Evolutionary conservation across 64 coral and sea anemone genomes (phyloP), one percentile per base, ranked within the genome.

Genomic region (Pocillopora damicornis): DNA sequence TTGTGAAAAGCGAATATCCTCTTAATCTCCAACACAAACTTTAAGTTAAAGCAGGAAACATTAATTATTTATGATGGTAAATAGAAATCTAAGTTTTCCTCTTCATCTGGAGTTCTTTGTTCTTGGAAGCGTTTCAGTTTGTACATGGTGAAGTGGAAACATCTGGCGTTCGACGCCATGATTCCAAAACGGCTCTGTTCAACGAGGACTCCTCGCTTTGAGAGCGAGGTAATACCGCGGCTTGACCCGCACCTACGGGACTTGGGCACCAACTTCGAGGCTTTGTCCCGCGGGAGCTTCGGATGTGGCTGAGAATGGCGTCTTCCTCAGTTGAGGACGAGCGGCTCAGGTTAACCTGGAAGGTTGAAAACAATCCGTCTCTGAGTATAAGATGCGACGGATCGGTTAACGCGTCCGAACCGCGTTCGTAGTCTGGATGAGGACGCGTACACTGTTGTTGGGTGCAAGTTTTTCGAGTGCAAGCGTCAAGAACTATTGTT

Each of bases 81-180:
- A 61, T 8, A 8, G 60, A 61, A 61, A 61, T 15, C 60, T 61
- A 61, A 61, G 14, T 61, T 30, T 30, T 30, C 30, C 30, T 30
- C 30, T 30, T 30, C 30, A 30, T 30, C 30, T 30, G 30, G 22
- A 67, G 64, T 67, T 67, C 64, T n/a, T 0, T 4, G 11, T 1
- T 34, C 20, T 8, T 37, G 1, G 2, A 15, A 13, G 22, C 23
- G 26, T 25, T 72, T 68, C 57, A 51, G 38, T 72, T 85, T 14
- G 38, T 25, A 51, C 81, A 85, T 7, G 36, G 65, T 60, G 76
- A 76, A 0, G 75, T 73, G 64, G 79, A 56, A 22, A 58, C 68
- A 20, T 88, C 78, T 8, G 86, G 87, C n/a, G 79, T 82, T 87
- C 79, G 89, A 83, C 89, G 80, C 89, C 93, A 95, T 20, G 89